These are phyloP conservation scores for Oxycera nigricornis DNA, from an alignment of 2,888 invertebrate species.

Conservation along the genomic window DNA sequence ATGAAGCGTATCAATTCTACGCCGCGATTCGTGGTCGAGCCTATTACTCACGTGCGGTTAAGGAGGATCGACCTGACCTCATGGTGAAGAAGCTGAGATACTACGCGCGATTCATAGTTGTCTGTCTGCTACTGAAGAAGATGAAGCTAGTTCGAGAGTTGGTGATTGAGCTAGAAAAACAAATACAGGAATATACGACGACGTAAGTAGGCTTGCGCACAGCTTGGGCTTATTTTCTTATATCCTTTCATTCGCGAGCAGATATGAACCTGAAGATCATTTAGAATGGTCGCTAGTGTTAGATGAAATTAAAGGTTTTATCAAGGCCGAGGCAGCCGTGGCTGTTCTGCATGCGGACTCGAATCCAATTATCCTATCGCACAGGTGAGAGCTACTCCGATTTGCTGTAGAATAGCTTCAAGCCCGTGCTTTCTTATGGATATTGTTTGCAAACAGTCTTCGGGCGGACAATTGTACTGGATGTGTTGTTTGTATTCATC, in stretches of 20 bases:
- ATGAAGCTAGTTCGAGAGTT: constrained; percentile 92
- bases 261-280: constrained; percentile 95
- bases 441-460: constrained; percentile 37
- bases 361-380: constrained; percentile 83
- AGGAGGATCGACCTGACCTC: constrained; percentile 92
- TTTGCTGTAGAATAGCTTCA: constrained; percentile 50
- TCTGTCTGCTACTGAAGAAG: constrained; percentile 90
- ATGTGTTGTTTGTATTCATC: constrained; percentile 23
- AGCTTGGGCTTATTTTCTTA: background rate
- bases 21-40: constrained; percentile 92
- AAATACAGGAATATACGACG: constrained; percentile 93
- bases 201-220: constrained; percentile 62
- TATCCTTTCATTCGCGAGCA: no score
- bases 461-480: constrained; percentile 21
- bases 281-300: constrained; percentile 94
- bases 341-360: constrained; percentile 88
- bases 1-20: constrained; percentile 96
- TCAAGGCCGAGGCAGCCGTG: constrained; percentile 89
- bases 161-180: constrained; percentile 89
- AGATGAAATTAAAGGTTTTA: constrained; percentile 93
- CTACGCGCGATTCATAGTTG: constrained; percentile 96
- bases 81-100: constrained; percentile 97
- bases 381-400: constrained; percentile 68
- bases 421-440: constrained; percentile 63
- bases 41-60: constrained; percentile 91